Conservation (phyloP, 1,140 invertebrate genomes). For the Drosophila subpulchrella region DNA sequence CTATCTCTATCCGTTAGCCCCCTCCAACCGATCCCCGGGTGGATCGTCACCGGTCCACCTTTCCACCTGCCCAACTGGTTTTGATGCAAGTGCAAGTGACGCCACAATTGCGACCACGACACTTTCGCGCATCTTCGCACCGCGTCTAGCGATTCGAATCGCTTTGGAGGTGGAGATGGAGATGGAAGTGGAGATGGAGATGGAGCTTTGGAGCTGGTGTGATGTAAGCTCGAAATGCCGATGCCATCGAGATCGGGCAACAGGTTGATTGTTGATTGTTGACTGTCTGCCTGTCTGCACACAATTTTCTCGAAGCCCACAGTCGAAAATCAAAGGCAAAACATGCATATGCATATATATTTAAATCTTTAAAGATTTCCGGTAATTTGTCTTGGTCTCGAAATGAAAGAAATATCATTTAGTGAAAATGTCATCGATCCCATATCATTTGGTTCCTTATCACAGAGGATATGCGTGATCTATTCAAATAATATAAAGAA, state of each 20-base stretch:
- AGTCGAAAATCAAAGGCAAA: constrained; percentile 17
- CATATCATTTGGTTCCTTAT: too few relatives aligned
- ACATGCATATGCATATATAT: constrained; percentile 11
- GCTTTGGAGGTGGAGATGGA: not conserved
- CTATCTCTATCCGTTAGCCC: not conserved
- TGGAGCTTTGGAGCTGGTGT: constrained; percentile 18
- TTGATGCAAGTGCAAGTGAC: constrained; percentile 62
- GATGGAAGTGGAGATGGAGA: not conserved
- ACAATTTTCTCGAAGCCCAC: constrained; percentile 46
- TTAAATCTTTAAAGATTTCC: constrained; percentile 61
- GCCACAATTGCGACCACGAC: constrained; percentile 26
- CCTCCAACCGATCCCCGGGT: not conserved
- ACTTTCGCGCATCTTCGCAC: constrained; percentile 66
- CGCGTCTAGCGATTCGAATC: constrained; percentile 39
- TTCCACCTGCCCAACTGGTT: constrained; percentile 44
- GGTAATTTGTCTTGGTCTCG: constrained; percentile 44
- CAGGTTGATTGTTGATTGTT: constrained; percentile 43
- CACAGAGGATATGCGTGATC: not conserved
- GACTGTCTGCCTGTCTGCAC: constrained; percentile 22
- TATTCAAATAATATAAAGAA: too few relatives aligned
- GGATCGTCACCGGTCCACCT: not conserved
- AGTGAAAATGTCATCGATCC: not conserved
- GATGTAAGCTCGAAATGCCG: constrained; percentile 58
- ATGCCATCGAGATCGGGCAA: constrained; percentile 37
- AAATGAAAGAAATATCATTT: not conserved